phyloP scores from a whole-genome alignment of 2,113 vertebrate genomes.

The Dolichallabes microphthalmus region DNA sequence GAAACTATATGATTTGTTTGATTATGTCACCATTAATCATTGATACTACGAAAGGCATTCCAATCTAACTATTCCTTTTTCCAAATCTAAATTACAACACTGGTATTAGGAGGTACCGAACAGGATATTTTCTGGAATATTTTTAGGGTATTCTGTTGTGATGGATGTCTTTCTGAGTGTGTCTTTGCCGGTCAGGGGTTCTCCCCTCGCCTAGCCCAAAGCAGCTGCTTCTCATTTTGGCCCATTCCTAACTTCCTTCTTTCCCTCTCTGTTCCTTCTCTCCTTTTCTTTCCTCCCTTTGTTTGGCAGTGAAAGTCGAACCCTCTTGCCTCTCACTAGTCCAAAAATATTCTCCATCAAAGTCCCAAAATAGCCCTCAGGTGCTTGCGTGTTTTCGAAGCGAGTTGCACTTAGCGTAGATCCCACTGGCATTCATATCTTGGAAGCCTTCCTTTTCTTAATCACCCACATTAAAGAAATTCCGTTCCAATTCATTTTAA shows the following conservation, averaged over 20 bases:
- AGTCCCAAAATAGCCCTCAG: conserved; percentile 64
- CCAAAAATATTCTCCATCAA: conserved; percentile 67
- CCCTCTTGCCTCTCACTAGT: conserved; percentile 56
- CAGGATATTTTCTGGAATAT: not conserved
- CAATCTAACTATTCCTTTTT: not conserved
- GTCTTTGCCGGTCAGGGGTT: conserved; percentile 22
- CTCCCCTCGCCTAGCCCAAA: conserved; percentile 15
- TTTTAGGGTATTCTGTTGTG: not conserved
- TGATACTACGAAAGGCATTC: not conserved
- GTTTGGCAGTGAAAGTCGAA: conserved; percentile 61
- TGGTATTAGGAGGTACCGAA: not conserved
- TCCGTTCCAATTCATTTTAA: conserved; percentile 47
- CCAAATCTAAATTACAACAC: not conserved
- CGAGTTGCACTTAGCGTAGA: conserved; percentile 26
- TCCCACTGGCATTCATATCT: conserved; percentile 45
- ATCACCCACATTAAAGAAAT: conserved; percentile 57
- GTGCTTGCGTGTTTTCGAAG: conserved; percentile 55
- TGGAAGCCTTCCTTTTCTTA: conserved; percentile 49
- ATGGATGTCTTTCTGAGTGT: conserved; percentile 2
- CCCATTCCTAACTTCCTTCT: conserved; percentile 43
- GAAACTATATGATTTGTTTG: not conserved
- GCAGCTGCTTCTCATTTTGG: conserved; percentile 69
- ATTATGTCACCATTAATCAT: not conserved
- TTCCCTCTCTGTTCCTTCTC: conserved; percentile 18
- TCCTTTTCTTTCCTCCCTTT: conserved; percentile 1